Evolutionary conservation across 2,888 invertebrate genomes (phyloP), one percentile per base, ranked within the genome.

Genomic region (Noctua fimbriata): DNA sequence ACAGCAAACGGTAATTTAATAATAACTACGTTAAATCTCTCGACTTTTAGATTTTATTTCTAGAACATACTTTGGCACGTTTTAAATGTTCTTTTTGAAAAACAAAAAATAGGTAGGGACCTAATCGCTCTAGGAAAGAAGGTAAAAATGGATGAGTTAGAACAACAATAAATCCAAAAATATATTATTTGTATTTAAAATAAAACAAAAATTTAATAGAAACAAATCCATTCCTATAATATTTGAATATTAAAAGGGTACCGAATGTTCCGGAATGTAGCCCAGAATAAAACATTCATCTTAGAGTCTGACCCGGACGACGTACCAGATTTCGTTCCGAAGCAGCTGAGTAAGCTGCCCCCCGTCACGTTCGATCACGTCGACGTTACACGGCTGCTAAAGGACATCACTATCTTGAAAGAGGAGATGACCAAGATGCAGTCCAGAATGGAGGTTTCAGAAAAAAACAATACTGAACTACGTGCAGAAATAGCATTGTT

Each of bases 251-350:
- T 41, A 58, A 79, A 70, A 12, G 18, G 36, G 16, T 32, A 79
- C 71, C 52, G 21, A 79, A 82, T 73, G 69, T 92, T 91, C 91
- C 92, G 92, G 92, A 92, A 88, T 87, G 79, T 82, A 86, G 92
- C 92, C 92, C 89, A 88, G 90, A 90, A 88, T 87, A 89, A 91
- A 91, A 89, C 92, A 94, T 94, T 93, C 89, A 92, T 94, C 93
- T 93, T 93, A 89, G 87, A 90, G 89, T n/a, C n/a, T n/a, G n/a
- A n/a, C n/a, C n/a, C n/a, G n/a, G n/a, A n/a, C n/a, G n/a, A n/a
- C n/a, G n/a, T n/a, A n/a, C n/a, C n/a, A n/a, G n/a, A n/a, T n/a
- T n/a, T n/a, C n/a, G n/a, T n/a, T n/a, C n/a, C n/a, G n/a, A n/a
- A n/a, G n/a, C n/a, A n/a, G n/a, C n/a, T n/a, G n/a, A n/a, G n/a